Base-by-base conservation (phyloP, 2,888 invertebrate species). In the Cataglyphis rosenhaueri region DNA sequence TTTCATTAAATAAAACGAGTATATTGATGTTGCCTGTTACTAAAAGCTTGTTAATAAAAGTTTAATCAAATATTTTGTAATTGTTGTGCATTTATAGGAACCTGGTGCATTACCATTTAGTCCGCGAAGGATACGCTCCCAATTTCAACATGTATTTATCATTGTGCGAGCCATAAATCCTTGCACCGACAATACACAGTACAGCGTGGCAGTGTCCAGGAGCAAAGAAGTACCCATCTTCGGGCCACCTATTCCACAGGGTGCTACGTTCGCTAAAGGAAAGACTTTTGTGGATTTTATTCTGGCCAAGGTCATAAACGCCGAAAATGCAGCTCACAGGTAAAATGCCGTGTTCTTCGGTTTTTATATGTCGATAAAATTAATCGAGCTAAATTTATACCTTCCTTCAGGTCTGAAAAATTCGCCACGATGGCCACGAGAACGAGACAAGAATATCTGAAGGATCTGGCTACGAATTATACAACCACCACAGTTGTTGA, bases 131-230 rank as follows among this genome's bases (percentile, higher is more conserved):
- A 98, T 99, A 91, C 96, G 99, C 82, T 99, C 99, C 70, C 99
- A 99, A 94, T 99, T 99, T 95, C 99, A 99, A 94, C 99, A 99
- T 95, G 99, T 99, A 48, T 99, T 99, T 95, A 97, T 99, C 89
- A 97, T 99, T 75, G 98, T 99, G 10, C 96, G 97, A 91, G 98
- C 97, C 5, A 96, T 98, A 81, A 98, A 98, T 95, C 98, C 99
- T 3, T 98, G 98, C 95, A 97, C 98, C 8, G 98, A 98, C 86
- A 97, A 97, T 94, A 98, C 98, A 0, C 97, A 97, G 92, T 99
- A 99, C 95, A 97, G 97, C 92, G 96, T 97, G 89, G 96, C 96
- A 65, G 96, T 96, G 21, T 96, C 96, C 86, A 95, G 99, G 89
- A 98, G 98, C 87, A 98, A 98, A 95, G 98, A 99, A 95, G 99